Evolutionary conservation across 2,113 vertebrate genomes (phyloP).

Genomic region (Hipposideros armiger): DNA sequence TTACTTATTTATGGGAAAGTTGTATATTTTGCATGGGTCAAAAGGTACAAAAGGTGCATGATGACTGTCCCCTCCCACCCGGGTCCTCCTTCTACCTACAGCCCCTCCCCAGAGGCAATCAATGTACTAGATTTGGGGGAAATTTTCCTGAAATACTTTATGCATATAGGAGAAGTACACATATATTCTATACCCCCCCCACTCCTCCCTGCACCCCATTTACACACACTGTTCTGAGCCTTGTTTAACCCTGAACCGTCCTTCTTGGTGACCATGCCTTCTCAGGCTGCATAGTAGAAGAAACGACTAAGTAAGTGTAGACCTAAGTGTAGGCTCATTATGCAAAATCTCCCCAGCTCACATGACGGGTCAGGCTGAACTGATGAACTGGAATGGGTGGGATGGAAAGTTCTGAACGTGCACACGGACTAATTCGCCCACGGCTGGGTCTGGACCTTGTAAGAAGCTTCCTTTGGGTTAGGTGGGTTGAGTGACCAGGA

Average conservation of each 20-base stretch:
- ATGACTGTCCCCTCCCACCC: neutral
- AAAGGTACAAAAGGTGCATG: neutral
- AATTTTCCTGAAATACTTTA: neutral
- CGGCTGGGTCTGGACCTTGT: neutral
- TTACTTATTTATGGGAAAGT: neutral
- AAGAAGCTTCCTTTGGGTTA: neutral
- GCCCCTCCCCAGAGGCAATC: neutral
- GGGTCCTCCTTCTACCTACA: neutral
- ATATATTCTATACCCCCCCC: rapidly evolving
- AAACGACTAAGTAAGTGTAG: neutral
- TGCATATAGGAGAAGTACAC: neutral
- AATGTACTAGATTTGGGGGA: neutral
- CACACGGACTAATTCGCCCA: neutral
- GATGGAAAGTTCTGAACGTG: neutral
- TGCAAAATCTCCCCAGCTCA: neutral
- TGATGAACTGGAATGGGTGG: neutral
- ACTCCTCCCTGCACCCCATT: neutral
- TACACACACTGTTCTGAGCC: neutral
- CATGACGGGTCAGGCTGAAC: too few species aligned
- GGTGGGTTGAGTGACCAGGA: neutral
- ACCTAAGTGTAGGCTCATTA: neutral
- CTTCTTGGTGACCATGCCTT: neutral
- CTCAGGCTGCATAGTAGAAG: neutral
- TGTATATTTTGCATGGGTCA: neutral
- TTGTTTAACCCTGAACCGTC: neutral